Base-by-base conservation (phyloP, 2,888 invertebrate species). In the Himalopsyche japonica region DNA sequence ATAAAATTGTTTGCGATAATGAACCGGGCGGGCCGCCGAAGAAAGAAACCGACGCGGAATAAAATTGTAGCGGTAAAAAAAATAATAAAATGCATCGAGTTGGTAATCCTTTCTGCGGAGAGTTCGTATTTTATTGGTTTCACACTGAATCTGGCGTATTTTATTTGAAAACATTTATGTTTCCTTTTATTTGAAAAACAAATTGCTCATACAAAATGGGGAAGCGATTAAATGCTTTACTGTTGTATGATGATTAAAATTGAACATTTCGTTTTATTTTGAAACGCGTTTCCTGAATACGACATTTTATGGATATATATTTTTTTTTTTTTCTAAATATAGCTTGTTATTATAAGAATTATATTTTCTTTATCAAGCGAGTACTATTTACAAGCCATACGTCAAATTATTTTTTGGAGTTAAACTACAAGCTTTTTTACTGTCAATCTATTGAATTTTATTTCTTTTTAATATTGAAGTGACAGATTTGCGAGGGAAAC, bases 1-100 rank as follows among this genome's bases (percentile, higher is more conserved):
- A 78, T 78, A 78, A 78, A 78, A 78, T 32, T 37, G 78, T 37
- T 78, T 7, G 78, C 78, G 37, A 78, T 78, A 78, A 78, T 78
- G 24, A 32, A 32, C 43, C 43, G 43, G 43, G 43, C 24, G 24
- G 24, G 70, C 70, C 24, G 76, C 76, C 76, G 30, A 32, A 30
- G 76, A 76, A 34, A 76, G n/a, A n/a, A n/a, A 32, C n/a, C 76
- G n/a, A 34, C 76, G 34, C n/a, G 32, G 57, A 24, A 43, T 43
- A 43, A 43, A 43, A 57, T 57, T 57, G 76, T 34, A n/a, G 30
- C 24, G 76, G 18, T 76, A 34, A 24, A 34, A 76, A 76, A 34
- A 76, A 76, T 24, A 76, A 30, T 76, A 76, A 76, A 76, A 76
- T 76, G 76, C 76, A 76, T 76, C 76, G 76, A 30, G 34, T 32